Base-by-base conservation (phyloP, 2,113 vertebrate genomes). In the Falco punctatus region DNA sequence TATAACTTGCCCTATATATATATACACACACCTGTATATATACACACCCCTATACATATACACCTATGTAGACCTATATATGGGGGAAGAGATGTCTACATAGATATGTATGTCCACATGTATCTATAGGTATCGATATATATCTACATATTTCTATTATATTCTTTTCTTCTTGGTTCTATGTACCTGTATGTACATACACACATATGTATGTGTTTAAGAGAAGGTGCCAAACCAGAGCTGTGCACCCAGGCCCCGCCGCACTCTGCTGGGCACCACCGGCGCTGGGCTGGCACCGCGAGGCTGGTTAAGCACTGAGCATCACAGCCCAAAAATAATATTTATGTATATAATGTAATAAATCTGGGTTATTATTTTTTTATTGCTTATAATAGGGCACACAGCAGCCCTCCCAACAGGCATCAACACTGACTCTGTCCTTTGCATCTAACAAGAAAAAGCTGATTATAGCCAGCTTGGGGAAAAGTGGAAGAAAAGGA, bases 161-260 rank as follows among this genome's bases (percentile, higher is more conserved):
- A 26, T 20, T 11, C 10, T 54, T 80, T 73, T 46, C 32, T 59
- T 51, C 67, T 59, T 74, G 16, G 21, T 52, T 28, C 18, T 20
- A 26, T 18, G 16, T 28, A 52, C 38, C 38, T 6, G 10, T 26
- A 49, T 33, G 33, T 44, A 48, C 5, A 57, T 13, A 55, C 3
- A 10, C 38, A 38, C 38, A 7, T 33, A n/a, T 3, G 0, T 16
- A 28, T 0, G 0, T 57, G 16, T 46, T 64, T n/a, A 58, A 85
- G 33, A 48, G 58, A 33, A 48, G 38, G 24, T 46, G 27, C 32
- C 54, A 59, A 52, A 58, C 19, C 11, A 23, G 24, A 69, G 54
- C 46, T 21, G 7, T 4, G 7, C 0, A 3, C 4, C 3, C 48
- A 49, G 18, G 62, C 61, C n/a, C 16, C 44, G n/a, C 16, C 5